Base-by-base conservation (phyloP, 1,140 invertebrate genomes). In the Apis laboriosa region DNA sequence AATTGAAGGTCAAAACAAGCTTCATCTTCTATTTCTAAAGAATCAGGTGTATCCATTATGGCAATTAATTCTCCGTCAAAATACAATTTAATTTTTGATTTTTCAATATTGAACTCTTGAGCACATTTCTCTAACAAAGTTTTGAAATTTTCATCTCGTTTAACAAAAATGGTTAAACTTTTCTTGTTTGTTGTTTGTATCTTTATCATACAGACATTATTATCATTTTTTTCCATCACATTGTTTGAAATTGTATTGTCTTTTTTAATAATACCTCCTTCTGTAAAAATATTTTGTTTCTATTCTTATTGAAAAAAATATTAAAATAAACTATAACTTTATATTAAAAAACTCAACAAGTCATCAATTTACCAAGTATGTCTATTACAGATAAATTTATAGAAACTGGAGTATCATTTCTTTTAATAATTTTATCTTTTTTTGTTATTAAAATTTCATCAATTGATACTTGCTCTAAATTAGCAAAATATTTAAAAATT, bases 31-130 rank as follows among this genome's bases (percentile, higher is more conserved):
- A 94, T 66, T 80, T 94, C 93, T 63, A 94, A 86, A 12, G 89
- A 89, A 60, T 93, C 88, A 9, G 93, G 93, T 11, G 93, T 94
- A 63, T 94, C 93, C 9, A 73, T 80, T 4, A 70, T 9, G 9
- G 64, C 13, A 9, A 94, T 90, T 12, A 90, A 67, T 56, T 94
- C 93, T 19, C 93, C 93, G 84, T 94, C 93, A 66, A 93, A 94
- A 24, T 89, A 92, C 53, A 93, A 83, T 84, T 93, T 94, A 8
- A 94, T 89, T n/a, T 83, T 90, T 17, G 84, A 73, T n/a, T 90
- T 68, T 2, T 86, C 66, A 5, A 93, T 71, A 11, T 88, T 74
- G 3, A 93, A 74, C 84, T 92, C 55, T 53, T 88, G 55, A 0
- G 91, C 86, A 67, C 92, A 93, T 72, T 79, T 85, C 55, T 68